Base-by-base conservation (phyloP, 2,113 vertebrate genomes). In the Pogona vitticeps region DNA sequence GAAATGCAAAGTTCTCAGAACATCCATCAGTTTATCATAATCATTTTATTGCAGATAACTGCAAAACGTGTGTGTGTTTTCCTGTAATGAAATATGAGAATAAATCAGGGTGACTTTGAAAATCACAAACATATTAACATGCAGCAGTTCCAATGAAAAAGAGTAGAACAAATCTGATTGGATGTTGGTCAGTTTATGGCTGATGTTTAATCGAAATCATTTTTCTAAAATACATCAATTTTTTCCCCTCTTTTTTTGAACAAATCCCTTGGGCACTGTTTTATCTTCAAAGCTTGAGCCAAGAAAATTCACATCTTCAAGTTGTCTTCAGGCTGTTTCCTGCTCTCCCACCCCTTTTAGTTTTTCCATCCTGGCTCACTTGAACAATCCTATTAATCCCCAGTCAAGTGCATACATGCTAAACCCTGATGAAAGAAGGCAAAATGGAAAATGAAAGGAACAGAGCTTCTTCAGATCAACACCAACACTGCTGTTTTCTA, bases 251-350 rank as follows among this genome's bases (percentile, higher is more conserved):
- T 90, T 89, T 88, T 96, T 94, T 94, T 92, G 89, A 89, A 91
- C 86, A 91, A 84, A 85, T 95, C 94, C 95, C 92, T 91, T 91
- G 85, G 92, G 94, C 91, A 88, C 91, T 94, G 88, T 89, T 96
- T 95, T 94, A 95, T 96, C 95, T 95, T 95, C 95, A 96, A 96
- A 96, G 92, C 90, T 92, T 89, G 86, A 94, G 92, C 94, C 95
- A 95, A 94, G 93, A 89, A 95, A 93, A 96, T 95, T 95, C 84
- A 88, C 93, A 95, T 95, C 91, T 95, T 96, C 93, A 88, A 95
- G 90, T 94, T 95, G 94, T 96, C 96, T 96, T 93, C 90, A 92
- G 95, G 94, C 95, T 94, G 85, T 94, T 93, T 95, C 78, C 5
- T 63, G 2, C 40, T 20, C 13, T 78, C 58, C 63, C 68, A 80